Percentiles rank a stretch among this genome's conserved stretches.
Evolutionary conservation across 2,888 invertebrate genomes (phyloP).

Genomic region (Leptogaster cylindrica): DNA sequence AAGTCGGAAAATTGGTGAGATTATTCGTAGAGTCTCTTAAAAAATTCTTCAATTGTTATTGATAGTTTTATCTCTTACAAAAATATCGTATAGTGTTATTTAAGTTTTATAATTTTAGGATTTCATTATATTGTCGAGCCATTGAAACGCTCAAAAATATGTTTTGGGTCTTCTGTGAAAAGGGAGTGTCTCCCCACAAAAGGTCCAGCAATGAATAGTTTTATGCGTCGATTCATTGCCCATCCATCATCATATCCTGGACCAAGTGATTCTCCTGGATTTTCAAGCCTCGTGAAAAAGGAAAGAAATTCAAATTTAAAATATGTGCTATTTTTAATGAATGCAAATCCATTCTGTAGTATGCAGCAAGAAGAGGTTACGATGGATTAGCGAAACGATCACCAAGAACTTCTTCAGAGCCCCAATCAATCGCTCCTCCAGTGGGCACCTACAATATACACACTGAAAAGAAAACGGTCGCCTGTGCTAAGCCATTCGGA

Average conservation of each 20-base stretch:
- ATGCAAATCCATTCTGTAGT: conserved; percentile 49
- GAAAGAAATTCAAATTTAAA: conserved; percentile 47
- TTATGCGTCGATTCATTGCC: conserved; percentile 62
- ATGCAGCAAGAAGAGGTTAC: conserved; percentile 55
- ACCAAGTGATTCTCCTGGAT: conserved; percentile 52
- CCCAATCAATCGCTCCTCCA: conserved; percentile 49
- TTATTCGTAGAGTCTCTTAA: neutral
- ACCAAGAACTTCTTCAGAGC: conserved; percentile 48
- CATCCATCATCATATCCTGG: conserved; percentile 54
- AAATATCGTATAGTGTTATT: too few species aligned
- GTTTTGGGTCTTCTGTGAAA: conserved; percentile 64
- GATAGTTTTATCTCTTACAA: neutral
- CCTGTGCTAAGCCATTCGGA: conserved; percentile 53
- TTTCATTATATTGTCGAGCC: conserved; percentile 67
- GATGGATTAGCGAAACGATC: conserved; percentile 54
- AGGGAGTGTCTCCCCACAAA: conserved; percentile 63
- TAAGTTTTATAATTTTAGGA: conserved; percentile 56
- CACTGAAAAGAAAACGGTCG: conserved; percentile 40
- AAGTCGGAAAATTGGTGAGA: conserved; percentile 27
- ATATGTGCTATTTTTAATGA: neutral
- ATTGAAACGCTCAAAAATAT: conserved; percentile 62
- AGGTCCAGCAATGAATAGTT: conserved; percentile 62
- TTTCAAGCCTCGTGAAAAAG: conserved; percentile 52
- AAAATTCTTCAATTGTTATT: neutral
- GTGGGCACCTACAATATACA: conserved; percentile 54